These are phyloP conservation scores for Cyclophora albipunctata DNA, from an alignment of 2,888 invertebrate genomes.

Conservation along the genomic window DNA sequence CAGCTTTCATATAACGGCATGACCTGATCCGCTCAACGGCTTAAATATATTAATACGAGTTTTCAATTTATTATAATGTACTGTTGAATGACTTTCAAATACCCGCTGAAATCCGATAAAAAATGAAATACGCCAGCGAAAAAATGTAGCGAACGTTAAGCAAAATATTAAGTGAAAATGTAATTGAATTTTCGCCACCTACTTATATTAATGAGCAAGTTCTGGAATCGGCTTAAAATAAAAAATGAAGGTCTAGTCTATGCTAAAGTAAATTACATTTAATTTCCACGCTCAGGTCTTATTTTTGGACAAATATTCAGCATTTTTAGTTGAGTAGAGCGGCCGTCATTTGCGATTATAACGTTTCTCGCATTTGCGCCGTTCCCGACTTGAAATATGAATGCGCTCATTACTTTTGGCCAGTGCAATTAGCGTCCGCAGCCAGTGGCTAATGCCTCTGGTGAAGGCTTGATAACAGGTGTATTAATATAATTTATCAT, in stretches of 20 bases:
- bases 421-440: slow-evolving; percentile 10
- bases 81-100: too few species aligned
- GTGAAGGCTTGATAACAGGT: slow-evolving; percentile 11
- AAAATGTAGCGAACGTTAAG: too few species aligned
- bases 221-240: too few species aligned
- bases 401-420: slow-evolving; percentile 12
- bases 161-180: too few species aligned
- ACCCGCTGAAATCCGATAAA: too few species aligned
- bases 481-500: too few species aligned
- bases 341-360: slow-evolving; percentile 12
- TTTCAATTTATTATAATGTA: not conserved
- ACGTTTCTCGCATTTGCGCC: slow-evolving; percentile 13
- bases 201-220: too few species aligned
- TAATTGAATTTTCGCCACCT: too few species aligned
- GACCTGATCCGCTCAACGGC: not conserved
- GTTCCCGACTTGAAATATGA: slow-evolving; percentile 16
- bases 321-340: slow-evolving; percentile 8
- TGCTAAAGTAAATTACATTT: too few species aligned
- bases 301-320: not conserved
- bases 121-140: too few species aligned
- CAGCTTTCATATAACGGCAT: not conserved
- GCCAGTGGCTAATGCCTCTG: slow-evolving; percentile 4
- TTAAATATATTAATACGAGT: not conserved
- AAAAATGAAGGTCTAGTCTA: too few species aligned
- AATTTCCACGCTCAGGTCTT: too few species aligned